Evolutionary conservation across 2,113 vertebrate species (phyloP).

Genomic region (Cathartes aura): DNA sequence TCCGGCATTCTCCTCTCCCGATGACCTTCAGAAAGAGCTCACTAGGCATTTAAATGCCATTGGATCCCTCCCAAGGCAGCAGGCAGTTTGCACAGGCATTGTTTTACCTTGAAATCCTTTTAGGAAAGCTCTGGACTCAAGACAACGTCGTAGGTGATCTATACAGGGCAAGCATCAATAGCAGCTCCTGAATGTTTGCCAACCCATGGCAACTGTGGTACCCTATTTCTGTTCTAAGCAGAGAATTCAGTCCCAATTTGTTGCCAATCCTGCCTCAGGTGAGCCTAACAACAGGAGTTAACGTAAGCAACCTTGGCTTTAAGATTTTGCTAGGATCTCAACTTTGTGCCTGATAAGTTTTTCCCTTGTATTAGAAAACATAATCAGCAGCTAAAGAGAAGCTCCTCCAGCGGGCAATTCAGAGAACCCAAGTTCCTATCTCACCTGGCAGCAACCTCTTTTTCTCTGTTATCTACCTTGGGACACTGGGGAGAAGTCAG

Average conservation of each 20-base stretch:
- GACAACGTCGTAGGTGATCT: neutral
- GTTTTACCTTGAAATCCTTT: constrained; percentile 35
- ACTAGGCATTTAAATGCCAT: neutral
- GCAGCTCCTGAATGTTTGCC: neutral
- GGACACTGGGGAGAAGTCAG: neutral
- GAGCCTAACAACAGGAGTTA: neutral
- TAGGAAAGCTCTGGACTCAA: constrained; percentile 2
- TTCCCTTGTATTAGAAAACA: neutral
- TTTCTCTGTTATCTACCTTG: neutral
- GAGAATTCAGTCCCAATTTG: neutral
- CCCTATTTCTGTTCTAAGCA: neutral
- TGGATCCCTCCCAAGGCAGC: constrained; percentile 29
- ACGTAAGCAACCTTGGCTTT: neutral
- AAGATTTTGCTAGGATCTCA: neutral
- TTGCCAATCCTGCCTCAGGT: neutral
- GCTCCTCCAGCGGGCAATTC: neutral
- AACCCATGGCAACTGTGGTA: neutral
- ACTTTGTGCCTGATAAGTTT: neutral
- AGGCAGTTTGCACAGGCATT: neutral
- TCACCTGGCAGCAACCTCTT: neutral
- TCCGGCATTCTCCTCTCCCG: neutral
- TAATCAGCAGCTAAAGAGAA: neutral
- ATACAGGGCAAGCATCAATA: neutral
- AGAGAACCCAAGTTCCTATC: neutral
- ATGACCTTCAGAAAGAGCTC: constrained; percentile 18